Base-by-base conservation (phyloP, 2,888 invertebrate genomes). In the Octodonta nipae region DNA sequence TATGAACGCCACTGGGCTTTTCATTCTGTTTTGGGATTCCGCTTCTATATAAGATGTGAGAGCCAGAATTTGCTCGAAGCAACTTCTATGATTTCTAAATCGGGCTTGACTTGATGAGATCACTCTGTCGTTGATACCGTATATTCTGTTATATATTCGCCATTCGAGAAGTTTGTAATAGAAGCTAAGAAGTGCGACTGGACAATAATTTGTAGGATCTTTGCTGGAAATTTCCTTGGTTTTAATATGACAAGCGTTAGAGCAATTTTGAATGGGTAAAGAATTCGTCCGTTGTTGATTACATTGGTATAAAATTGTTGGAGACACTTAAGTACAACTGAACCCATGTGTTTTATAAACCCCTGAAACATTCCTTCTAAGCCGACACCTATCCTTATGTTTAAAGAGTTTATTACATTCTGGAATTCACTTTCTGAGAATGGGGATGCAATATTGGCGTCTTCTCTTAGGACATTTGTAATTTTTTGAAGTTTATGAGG, bases 1-100 rank as follows among this genome's bases (percentile, higher is more conserved):
- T 20, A 20, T 20, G 20, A 20, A 20, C n/a, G 20, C 20, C 20
- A 20, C 20, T 20, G 20, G n/a, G 20, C 7, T 20, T 20, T 20
- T 20, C 20, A 20, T 20, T 20, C 20, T 7, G 7, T 20, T 20
- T 20, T 20, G 20, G n/a, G n/a, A 20, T 20, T n/a, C 20, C n/a
- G 20, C 20, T 20, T 20, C 20, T 7, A 20, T 20, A 20, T 20
- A 20, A 20, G 20, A 20, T 7, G 20, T 20, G n/a, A 20, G n/a
- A 20, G 20, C 20, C 20, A 20, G 20, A 20, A 20, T n/a, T n/a
- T 20, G 20, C 20, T n/a, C n/a, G n/a, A n/a, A n/a, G n/a, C n/a
- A n/a, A n/a, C n/a, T n/a, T n/a, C n/a, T n/a, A n/a, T n/a, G n/a
- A n/a, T n/a, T n/a, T n/a, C n/a, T n/a, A n/a, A n/a, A n/a, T n/a